Percentiles rank a stretch among this genome's conserved stretches.
Conservation (phyloP, 2,888 invertebrate species). For the Saturnia pavonia region DNA sequence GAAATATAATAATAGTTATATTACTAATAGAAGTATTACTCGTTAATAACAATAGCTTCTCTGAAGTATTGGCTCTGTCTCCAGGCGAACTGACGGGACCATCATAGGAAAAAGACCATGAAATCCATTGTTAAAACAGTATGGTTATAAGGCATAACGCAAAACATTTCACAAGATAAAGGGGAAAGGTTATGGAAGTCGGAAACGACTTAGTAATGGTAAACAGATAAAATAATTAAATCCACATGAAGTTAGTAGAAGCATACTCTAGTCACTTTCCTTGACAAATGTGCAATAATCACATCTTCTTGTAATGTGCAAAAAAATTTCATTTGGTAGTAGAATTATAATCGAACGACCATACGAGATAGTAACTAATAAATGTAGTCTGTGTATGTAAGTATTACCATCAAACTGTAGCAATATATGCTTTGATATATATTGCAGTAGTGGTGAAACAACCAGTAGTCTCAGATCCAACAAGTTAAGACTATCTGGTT, state of each 20-base stretch:
- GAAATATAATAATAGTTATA: constrained; percentile 78
- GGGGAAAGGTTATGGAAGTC: not conserved
- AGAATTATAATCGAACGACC: not conserved
- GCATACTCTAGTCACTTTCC: not conserved
- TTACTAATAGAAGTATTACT: constrained; percentile 85
- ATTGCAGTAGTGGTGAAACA: constrained; percentile 4
- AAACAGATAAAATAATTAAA: not conserved
- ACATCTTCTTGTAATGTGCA: not conserved
- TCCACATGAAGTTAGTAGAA: not conserved
- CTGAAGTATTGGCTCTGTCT: constrained; percentile 98
- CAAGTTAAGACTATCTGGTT: not conserved
- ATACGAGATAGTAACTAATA: not conserved
- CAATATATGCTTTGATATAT: constrained; percentile 2
- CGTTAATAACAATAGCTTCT: constrained; percentile 95
- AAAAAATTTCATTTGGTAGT: not conserved
- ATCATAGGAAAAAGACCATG: constrained; percentile 67
- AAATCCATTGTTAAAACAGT: constrained; percentile 64
- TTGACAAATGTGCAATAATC: not conserved
- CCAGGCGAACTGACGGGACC: constrained; percentile 91
- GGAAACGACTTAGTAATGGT: not conserved
- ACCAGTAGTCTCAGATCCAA: constrained; percentile 11
- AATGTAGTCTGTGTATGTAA: not conserved
- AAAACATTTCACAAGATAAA: constrained; percentile 10
- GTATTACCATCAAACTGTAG: not conserved
- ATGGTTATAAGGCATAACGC: constrained; percentile 6